These are phyloP conservation scores for Stigmatopora argus DNA, from an alignment of 2,113 vertebrate genomes.

Conservation along the genomic window DNA sequence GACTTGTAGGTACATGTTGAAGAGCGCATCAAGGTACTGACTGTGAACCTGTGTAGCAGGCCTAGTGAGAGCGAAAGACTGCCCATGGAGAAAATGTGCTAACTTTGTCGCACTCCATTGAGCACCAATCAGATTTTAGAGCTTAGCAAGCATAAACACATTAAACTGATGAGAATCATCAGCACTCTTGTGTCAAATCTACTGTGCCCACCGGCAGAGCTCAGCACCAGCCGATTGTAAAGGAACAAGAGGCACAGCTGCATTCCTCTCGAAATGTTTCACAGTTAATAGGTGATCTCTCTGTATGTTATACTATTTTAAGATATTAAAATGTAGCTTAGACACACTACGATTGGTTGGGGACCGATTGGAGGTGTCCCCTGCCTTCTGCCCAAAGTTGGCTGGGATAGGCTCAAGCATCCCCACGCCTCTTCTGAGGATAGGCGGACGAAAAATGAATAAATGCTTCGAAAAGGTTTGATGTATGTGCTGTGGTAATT, in stretches of 20 bases:
- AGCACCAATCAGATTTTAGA: slow-evolving; percentile 73
- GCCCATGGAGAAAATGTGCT: slow-evolving; percentile 59
- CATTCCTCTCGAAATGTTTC: slow-evolving; percentile 32
- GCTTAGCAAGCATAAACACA: slow-evolving; percentile 73
- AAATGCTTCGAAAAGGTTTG: too few species aligned
- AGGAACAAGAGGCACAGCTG: slow-evolving; percentile 14
- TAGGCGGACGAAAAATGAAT: too few species aligned
- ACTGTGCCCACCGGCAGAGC: slow-evolving; percentile 57
- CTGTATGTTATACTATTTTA: not conserved
- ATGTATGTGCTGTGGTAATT: too few species aligned
- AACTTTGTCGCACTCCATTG: slow-evolving; percentile 72
- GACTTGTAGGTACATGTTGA: slow-evolving; percentile 50
- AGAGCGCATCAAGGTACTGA: slow-evolving; percentile 31
- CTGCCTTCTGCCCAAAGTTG: too few species aligned
- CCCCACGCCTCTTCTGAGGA: too few species aligned
- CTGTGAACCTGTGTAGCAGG: slow-evolving; percentile 24
- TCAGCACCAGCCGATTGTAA: slow-evolving; percentile 39
- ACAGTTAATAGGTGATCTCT: slow-evolving; percentile 16
- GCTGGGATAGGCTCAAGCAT: too few species aligned
- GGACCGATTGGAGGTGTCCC: too few species aligned
- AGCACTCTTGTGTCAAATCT: slow-evolving; percentile 73
- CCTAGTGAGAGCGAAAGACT: slow-evolving; percentile 44
- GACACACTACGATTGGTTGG: too few species aligned
- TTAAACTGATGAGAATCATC: slow-evolving; percentile 76
- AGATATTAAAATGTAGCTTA: not conserved